Conservation (phyloP, 2,888 invertebrate species). For the Sepioteuthis lessoniana region DNA sequence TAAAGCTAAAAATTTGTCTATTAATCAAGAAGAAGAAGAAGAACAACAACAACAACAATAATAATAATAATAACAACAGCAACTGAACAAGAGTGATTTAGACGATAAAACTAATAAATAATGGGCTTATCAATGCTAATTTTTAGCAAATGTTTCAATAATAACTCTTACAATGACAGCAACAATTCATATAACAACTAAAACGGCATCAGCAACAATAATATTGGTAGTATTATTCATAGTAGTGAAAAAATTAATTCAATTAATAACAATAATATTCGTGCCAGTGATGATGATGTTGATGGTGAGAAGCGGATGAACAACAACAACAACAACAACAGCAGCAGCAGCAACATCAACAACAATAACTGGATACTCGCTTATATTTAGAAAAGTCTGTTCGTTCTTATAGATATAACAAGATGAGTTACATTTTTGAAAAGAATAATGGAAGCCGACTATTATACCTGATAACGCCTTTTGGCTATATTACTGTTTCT, state of each 20-base stretch:
- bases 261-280: background rate
- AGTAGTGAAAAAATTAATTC: background rate
- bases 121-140: background rate
- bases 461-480: background rate
- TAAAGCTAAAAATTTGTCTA: too few species aligned
- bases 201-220: background rate
- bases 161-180: background rate
- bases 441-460: background rate
- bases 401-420: background rate
- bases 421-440: background rate
- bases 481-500: background rate
- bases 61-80: background rate
- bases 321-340: background rate
- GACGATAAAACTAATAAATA: background rate
- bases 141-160: background rate
- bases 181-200: background rate
- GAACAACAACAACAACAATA: background rate
- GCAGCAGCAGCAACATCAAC: background rate
- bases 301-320: background rate
- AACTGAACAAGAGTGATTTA: background rate
- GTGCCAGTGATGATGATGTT: background rate
- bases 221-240: background rate
- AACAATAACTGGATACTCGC: background rate
- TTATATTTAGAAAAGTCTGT: background rate
- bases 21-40: background rate